These are phyloP conservation scores for Himalopsyche tibetana DNA, from an alignment of 2,888 invertebrate species.

Conservation along the genomic window DNA sequence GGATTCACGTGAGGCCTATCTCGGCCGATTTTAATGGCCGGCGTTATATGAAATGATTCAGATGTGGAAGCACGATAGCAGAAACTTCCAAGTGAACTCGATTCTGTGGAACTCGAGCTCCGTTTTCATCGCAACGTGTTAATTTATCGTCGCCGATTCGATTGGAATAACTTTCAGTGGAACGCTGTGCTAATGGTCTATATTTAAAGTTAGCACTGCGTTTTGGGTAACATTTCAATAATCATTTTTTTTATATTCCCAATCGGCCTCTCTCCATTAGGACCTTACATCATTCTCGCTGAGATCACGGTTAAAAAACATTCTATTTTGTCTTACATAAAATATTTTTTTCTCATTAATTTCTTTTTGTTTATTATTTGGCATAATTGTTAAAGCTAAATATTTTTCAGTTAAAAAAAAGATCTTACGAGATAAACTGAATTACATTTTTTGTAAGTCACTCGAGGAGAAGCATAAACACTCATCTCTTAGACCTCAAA, in stretches of 20 bases:
- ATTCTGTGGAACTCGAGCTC: neutral
- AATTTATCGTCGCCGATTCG: conserved; percentile 3
- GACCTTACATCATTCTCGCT: no score
- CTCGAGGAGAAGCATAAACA: no score
- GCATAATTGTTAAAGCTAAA: no score
- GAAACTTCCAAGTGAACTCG: conserved; percentile 15
- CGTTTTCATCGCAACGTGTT: conserved; percentile 24
- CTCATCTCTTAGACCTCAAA: no score
- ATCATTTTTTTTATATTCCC: neutral
- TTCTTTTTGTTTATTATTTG: no score
- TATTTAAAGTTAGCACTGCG: neutral
- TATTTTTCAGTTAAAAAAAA: no score
- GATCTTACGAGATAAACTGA: no score
- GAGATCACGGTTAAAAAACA: no score
- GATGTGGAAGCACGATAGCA: conserved; percentile 37
- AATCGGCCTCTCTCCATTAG: no score
- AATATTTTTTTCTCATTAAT: no score
- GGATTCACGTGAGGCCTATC: conserved; percentile 11
- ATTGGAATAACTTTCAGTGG: neutral
- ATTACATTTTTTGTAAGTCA: no score
- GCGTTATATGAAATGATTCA: conserved; percentile 46
- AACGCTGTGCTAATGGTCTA: neutral
- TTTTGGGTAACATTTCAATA: neutral
- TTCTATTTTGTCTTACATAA: no score
- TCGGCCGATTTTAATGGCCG: conserved; percentile 45